Conservation (phyloP, 2,888 invertebrate genomes). For the Polydesmus complanatus region DNA sequence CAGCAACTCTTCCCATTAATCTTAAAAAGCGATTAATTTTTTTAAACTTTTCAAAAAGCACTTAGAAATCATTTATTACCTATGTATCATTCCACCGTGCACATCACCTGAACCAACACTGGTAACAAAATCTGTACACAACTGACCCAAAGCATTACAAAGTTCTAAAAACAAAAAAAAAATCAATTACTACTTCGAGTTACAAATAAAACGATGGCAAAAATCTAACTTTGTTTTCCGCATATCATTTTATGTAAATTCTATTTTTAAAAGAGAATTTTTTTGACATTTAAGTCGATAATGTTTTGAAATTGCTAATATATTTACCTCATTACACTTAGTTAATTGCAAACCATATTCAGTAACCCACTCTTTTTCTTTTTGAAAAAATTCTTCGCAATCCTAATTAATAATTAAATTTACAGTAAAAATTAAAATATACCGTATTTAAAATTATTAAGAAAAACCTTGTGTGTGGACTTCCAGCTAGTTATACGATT, state of each 20-base stretch:
- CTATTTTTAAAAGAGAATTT: slow-evolving; percentile 24
- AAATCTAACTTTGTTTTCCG: slow-evolving; percentile 32
- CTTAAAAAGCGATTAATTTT: slow-evolving; percentile 7
- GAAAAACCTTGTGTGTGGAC: slow-evolving; percentile 25
- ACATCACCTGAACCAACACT: slow-evolving; percentile 20
- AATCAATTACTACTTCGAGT: no score
- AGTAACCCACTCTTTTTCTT: slow-evolving; percentile 31
- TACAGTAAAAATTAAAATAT: slow-evolving; percentile 4
- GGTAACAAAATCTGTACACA: slow-evolving; percentile 24
- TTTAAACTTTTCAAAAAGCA: not conserved
- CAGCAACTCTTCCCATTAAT: slow-evolving; percentile 19
- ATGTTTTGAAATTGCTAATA: not conserved
- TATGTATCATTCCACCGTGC: slow-evolving; percentile 15
- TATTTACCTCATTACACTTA: not conserved
- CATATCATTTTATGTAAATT: slow-evolving; percentile 30
- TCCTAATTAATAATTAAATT: slow-evolving; percentile 18
- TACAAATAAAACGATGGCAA: no score
- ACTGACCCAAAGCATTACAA: slow-evolving; percentile 23
- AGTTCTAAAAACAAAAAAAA: slow-evolving; percentile 19
- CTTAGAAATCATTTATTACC: not conserved
- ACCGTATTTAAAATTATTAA: slow-evolving; percentile 13
- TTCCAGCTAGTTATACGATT: slow-evolving; percentile 31
- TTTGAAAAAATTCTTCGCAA: slow-evolving; percentile 29
- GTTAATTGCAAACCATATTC: slow-evolving; percentile 27
- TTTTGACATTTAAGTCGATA: not conserved